Evolutionary conservation across 2,113 vertebrate genomes (phyloP), one percentile per base, ranked within the genome.

Genomic region (Corydoras maculifer): DNA sequence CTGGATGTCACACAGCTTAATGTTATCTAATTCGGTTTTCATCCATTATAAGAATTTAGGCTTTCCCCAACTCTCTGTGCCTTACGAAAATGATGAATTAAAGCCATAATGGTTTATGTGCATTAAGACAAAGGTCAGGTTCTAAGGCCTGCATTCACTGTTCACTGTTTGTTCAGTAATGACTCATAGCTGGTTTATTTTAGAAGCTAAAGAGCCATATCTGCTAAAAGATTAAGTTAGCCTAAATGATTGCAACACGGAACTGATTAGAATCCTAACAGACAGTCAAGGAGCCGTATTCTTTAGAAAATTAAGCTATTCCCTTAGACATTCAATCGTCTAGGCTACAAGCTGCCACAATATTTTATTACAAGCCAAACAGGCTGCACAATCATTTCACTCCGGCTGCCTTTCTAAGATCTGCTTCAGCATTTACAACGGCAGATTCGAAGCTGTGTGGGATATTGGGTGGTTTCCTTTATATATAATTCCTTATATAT

Each of bases 61-160:
- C 3, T 53, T 12, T 8, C 31, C 51, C 53, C 65, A 10, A 30
- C 55, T 69, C 30, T 55, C 59, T 53, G 51, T 54, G 30, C 6
- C 58, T 4, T 14, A 54, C 6, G 15, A 60, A 50, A 69, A 49
- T 43, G 15, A 31, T 48, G n/a, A 58, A 14, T 53, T 58, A 29
- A 58, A 48, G 15, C 7, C 67, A 65, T 51, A 35, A 63, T 35
- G 18, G 50, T 35, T 53, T 29, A 8, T 66, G 14, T 67, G 66
- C 8, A 50, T 35, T 64, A 62, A 77, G 77, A 66, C 79, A 66
- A 78, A 80, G 79, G 78, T 84, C 82, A 80, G 73, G 75, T 76
- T 65, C 68, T 61, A 66, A 81, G 84, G 74, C 81, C 84, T 81
- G 83, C 69, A 43, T 43, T 43, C 35, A 43, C 35, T 83, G 84